Evolutionary conservation across 1,140 invertebrate genomes (phyloP).

Genomic region (Plectus sambesii): DNA sequence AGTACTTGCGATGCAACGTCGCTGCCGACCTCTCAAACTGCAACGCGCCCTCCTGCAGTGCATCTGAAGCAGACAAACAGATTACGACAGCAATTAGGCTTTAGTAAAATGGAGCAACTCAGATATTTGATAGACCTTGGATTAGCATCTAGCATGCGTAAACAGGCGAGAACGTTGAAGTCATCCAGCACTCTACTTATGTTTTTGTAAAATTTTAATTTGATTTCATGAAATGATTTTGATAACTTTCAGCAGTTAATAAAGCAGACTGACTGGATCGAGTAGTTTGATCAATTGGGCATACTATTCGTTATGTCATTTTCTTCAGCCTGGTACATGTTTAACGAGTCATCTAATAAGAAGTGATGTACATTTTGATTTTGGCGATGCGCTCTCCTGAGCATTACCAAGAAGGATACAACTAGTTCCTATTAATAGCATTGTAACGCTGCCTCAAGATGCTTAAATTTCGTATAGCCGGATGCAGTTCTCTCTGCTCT

Average conservation of each 20-base stretch:
- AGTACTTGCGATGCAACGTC: no score
- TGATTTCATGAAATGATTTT: no score
- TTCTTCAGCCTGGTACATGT: no score
- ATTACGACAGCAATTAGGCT: slow-evolving; percentile 25
- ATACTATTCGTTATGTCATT: no score
- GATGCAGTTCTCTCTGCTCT: slow-evolving; percentile 55
- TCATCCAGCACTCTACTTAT: background rate
- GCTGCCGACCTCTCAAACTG: no score
- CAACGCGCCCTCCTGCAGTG: no score
- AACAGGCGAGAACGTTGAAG: slow-evolving; percentile 7
- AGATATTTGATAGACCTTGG: background rate
- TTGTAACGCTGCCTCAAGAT: background rate
- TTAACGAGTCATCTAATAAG: no score
- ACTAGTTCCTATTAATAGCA: background rate
- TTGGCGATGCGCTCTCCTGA: slow-evolving; percentile 85
- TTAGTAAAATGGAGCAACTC: slow-evolving; percentile 14
- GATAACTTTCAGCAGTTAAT: no score
- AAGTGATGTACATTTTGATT: slow-evolving; percentile 83
- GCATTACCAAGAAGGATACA: slow-evolving; percentile 81
- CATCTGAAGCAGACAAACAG: no score
- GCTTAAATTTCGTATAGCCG: slow-evolving; percentile 41
- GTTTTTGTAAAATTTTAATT: no score
- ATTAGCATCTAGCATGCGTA: slow-evolving; percentile 3
- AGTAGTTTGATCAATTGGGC: no score
- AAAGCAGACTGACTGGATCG: no score